These are phyloP conservation scores for Ladona fulva DNA, from an alignment of 1,140 invertebrate genomes.

Conservation along the genomic window DNA sequence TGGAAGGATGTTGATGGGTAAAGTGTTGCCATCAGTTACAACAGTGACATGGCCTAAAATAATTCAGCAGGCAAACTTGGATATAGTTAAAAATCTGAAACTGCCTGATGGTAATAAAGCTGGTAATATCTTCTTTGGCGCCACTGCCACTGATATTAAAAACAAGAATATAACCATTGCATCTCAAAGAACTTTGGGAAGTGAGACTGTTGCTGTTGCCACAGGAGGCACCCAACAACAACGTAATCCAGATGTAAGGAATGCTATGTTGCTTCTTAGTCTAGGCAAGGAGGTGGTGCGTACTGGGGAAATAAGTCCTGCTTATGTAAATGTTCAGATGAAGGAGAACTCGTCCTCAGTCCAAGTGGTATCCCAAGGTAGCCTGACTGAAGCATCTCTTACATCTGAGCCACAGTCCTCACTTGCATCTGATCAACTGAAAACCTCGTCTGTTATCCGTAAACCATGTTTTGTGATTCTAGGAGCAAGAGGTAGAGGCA, in stretches of 20 bases:
- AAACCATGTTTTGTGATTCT: not conserved
- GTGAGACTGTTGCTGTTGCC: not conserved
- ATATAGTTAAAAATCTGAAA: not conserved
- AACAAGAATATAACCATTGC: not conserved
- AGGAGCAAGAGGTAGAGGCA: not conserved
- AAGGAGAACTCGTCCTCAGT: not conserved
- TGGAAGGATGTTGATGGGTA: not conserved
- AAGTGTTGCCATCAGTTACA: not conserved
- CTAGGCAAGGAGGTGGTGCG: not conserved
- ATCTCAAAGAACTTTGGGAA: not conserved
- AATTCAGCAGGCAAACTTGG: not conserved
- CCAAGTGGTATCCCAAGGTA: not conserved
- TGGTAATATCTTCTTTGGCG: not conserved
- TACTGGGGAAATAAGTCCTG: not conserved
- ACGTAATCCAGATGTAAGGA: not conserved
- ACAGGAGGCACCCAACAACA: not conserved
- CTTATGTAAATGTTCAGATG: not conserved
- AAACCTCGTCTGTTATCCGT: not conserved
- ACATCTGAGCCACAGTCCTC: not conserved
- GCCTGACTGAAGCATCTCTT: not conserved
- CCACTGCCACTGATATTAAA: not conserved
- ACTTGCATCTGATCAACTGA: not conserved
- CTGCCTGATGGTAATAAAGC: not conserved
- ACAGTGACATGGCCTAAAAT: not conserved
- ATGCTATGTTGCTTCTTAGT: slow-evolving; percentile 1